Evolutionary conservation across 2,797 vertebrate genomes (phyloP).

Genomic region (Pseudochromis fuscus): DNA sequence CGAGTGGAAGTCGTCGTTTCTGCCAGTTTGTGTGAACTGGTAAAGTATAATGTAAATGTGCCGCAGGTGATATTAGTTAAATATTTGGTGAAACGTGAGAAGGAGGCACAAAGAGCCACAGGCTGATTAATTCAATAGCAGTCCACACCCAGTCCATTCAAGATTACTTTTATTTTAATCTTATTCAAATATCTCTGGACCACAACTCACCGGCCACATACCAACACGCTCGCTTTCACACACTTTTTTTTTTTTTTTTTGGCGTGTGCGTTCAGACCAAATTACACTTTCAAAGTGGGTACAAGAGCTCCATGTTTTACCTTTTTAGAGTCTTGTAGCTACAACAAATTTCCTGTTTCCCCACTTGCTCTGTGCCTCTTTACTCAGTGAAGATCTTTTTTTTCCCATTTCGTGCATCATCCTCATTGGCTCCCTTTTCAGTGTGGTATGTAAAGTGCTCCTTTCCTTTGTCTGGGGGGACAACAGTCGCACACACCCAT

Average conservation of each 20-base stretch:
- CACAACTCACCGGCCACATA: conserved; percentile 20
- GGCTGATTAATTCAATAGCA: conserved; percentile 32
- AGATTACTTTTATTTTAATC: conserved; percentile 33
- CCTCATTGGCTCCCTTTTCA: conserved; percentile 19
- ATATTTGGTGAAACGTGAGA: conserved; percentile 54
- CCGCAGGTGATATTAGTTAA: conserved; percentile 26
- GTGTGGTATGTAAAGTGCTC: conserved; percentile 51
- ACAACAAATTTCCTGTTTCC: not conserved
- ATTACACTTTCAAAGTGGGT: not conserved
- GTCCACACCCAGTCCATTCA: conserved; percentile 28
- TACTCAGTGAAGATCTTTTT: conserved; percentile 10
- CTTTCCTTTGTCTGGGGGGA: conserved; percentile 42
- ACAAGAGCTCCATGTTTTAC: conserved; percentile 1
- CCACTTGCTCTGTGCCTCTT: not conserved
- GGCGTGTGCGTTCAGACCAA: not conserved
- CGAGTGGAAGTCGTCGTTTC: conserved; percentile 12
- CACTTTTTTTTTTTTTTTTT: conserved; percentile 9
- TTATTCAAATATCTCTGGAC: conserved; percentile 21
- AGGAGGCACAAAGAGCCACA: conserved; percentile 1
- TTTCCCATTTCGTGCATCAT: conserved; percentile 16
- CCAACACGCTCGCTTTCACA: conserved; percentile 6
- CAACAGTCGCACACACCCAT: conserved; percentile 18
- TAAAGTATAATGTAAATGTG: conserved; percentile 46
- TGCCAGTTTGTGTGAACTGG: conserved; percentile 3
- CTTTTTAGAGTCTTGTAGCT: not conserved